phyloP scores from a whole-genome alignment of 2,113 vertebrate genomes.

The Oostethus manadensis region DNA sequence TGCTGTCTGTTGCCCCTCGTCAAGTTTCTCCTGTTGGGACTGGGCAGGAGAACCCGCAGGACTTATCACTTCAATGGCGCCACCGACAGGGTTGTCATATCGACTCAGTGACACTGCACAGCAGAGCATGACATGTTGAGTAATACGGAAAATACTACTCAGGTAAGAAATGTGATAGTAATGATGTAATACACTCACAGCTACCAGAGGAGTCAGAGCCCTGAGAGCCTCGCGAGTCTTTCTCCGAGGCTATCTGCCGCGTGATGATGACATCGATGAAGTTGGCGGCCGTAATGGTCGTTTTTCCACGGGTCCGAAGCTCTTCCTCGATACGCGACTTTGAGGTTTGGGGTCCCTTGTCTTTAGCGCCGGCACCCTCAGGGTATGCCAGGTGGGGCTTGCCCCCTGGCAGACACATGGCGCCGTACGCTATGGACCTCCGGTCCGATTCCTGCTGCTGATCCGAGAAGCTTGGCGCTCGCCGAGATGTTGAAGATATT shows the following conservation, averaged over 20 bases:
- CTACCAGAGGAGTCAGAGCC: slow-evolving; percentile 94
- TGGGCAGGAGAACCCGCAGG: slow-evolving; percentile 89
- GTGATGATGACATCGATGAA: slow-evolving; percentile 99
- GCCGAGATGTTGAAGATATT: slow-evolving; percentile 64
- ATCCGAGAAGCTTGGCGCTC: slow-evolving; percentile 76
- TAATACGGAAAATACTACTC: too few relatives aligned
- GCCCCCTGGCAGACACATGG: slow-evolving; percentile 68
- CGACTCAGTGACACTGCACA: slow-evolving; percentile 85
- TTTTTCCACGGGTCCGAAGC: slow-evolving; percentile 92
- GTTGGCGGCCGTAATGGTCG: slow-evolving; percentile 96
- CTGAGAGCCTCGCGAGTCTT: slow-evolving; percentile 90
- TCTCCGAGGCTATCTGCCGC: slow-evolving; percentile 94
- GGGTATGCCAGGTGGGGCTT: slow-evolving; percentile 82
- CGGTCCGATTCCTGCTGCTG: slow-evolving; percentile 72
- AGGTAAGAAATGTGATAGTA: background rate
- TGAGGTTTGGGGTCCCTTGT: slow-evolving; percentile 83
- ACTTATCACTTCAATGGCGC: slow-evolving; percentile 94
- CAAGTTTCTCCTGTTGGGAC: slow-evolving; percentile 74
- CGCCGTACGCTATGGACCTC: slow-evolving; percentile 67
- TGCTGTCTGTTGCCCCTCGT: slow-evolving; percentile 73
- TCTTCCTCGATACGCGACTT: slow-evolving; percentile 97
- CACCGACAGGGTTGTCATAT: slow-evolving; percentile 81
- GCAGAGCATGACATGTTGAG: slow-evolving; percentile 3
- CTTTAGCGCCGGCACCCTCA: slow-evolving; percentile 80
- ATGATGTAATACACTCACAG: slow-evolving; percentile 72